phyloP scores from a whole-genome alignment of 2,888 invertebrate species.

The Clistopyga incitator region DNA sequence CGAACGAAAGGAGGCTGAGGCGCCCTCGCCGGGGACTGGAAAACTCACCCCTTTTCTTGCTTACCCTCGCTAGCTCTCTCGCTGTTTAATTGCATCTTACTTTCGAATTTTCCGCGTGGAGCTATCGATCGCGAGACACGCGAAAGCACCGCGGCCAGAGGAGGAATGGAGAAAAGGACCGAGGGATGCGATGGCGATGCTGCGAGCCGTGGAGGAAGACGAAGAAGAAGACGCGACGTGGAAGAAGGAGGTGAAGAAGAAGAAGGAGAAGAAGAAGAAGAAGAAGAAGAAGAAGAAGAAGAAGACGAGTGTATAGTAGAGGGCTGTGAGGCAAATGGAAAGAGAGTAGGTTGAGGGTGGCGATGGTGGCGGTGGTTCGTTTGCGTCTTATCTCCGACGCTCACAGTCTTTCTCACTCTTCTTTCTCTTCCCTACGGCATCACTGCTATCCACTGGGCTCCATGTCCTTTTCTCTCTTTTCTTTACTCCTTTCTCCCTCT shows the following conservation, averaged over 20 bases:
- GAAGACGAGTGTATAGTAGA: slow-evolving; percentile 48
- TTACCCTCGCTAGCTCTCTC: slow-evolving; percentile 81
- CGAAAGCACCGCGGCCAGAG: slow-evolving; percentile 64
- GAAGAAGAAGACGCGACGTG: slow-evolving; percentile 43
- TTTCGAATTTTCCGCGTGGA: slow-evolving; percentile 85
- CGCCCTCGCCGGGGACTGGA: slow-evolving; percentile 78
- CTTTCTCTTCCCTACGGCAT: slow-evolving; percentile 29
- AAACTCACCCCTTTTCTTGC: slow-evolving; percentile 85
- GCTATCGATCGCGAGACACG: slow-evolving; percentile 84
- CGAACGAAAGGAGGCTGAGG: slow-evolving; percentile 62
- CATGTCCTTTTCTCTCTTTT: slow-evolving; percentile 36
- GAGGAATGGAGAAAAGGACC: slow-evolving; percentile 50
- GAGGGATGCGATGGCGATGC: slow-evolving; percentile 58
- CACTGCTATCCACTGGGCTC: slow-evolving; percentile 27
- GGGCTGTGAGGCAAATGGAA: slow-evolving; percentile 64
- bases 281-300: slow-evolving; percentile 48
- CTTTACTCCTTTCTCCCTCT: slow-evolving; percentile 6
- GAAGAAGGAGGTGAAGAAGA: slow-evolving; percentile 57
- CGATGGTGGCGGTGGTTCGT: slow-evolving; percentile 80
- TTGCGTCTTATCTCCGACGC: slow-evolving; percentile 84
- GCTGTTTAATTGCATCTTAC: slow-evolving; percentile 85
- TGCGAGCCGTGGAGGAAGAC: slow-evolving; percentile 25
- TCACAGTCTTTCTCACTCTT: slow-evolving; percentile 67
- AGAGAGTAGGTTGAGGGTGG: slow-evolving; percentile 69
- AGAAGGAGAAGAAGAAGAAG: slow-evolving; percentile 51